A percentile compares a stretch with the other conserved stretches of the same genome.
Evolutionary conservation across 2,888 invertebrate species (phyloP).

Genomic region (Lutraria lutraria): DNA sequence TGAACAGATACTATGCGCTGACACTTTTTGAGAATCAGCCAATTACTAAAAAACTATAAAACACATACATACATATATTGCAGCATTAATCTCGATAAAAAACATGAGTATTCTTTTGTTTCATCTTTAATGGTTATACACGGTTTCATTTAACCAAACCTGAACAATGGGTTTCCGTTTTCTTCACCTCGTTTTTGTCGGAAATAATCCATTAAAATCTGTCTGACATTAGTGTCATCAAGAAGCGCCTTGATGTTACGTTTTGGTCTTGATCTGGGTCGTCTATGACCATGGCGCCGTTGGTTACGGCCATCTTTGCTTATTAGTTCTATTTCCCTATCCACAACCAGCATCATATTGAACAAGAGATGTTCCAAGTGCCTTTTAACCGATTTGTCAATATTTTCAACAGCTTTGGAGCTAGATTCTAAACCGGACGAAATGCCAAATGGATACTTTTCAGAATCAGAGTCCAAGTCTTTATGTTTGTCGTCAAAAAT

Average conservation of each 20-base stretch:
- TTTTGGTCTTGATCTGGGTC: conserved; percentile 36
- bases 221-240: conserved; percentile 20
- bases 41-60: too few species aligned
- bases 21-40: too few species aligned
- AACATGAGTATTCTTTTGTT: not conserved
- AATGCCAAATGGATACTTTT: not conserved
- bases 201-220: conserved; percentile 35
- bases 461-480: not conserved
- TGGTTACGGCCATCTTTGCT: not conserved
- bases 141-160: conserved; percentile 28
- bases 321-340: not conserved
- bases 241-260: not conserved
- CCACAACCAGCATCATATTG: conserved; percentile 17
- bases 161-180: conserved; percentile 30
- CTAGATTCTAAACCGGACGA: not conserved
- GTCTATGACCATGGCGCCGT: not conserved
- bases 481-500: not conserved
- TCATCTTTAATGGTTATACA: not conserved
- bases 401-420: not conserved
- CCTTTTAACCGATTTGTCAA: not conserved
- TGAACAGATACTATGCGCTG: too few species aligned
- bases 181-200: conserved; percentile 29
- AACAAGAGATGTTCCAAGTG: conserved; percentile 22
- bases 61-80: not conserved
- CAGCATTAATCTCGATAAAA: not conserved